Conservation (phyloP, 2,888 invertebrate genomes). For the Congeria kusceri region DNA sequence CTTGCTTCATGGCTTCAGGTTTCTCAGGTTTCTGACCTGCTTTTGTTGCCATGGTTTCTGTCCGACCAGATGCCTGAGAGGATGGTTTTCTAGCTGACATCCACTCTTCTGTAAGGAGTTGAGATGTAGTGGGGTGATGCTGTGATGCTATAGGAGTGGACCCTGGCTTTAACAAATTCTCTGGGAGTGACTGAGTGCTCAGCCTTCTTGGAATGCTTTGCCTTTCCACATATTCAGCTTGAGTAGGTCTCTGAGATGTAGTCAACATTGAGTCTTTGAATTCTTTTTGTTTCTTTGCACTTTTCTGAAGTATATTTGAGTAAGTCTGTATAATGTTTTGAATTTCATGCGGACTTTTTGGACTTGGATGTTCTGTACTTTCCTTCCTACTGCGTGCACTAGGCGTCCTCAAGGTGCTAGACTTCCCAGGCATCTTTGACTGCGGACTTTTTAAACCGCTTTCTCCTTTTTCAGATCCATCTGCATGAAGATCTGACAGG, state of each 20-base stretch:
- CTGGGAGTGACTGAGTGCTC: slow-evolving; percentile 48
- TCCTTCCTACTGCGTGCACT: slow-evolving; percentile 2
- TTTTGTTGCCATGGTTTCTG: too few species aligned
- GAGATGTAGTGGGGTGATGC: too few species aligned
- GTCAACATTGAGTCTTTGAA: slow-evolving; percentile 15
- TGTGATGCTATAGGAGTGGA: too few species aligned
- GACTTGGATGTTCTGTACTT: slow-evolving; percentile 16
- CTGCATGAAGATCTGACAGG: slow-evolving; percentile 35
- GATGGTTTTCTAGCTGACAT: too few species aligned
- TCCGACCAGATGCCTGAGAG: too few species aligned
- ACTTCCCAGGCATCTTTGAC: slow-evolving; percentile 2
- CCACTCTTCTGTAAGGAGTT: too few species aligned
- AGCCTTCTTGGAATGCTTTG: slow-evolving; percentile 29
- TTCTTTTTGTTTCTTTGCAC: slow-evolving; percentile 19
- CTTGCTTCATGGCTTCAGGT: too few species aligned
- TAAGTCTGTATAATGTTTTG: slow-evolving; percentile 49
- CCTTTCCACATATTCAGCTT: neutral
- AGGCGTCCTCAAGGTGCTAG: slow-evolving; percentile 12
- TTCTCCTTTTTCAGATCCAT: slow-evolving; percentile 46
- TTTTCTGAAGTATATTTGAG: slow-evolving; percentile 44
- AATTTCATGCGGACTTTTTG: slow-evolving; percentile 54
- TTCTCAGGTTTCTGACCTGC: too few species aligned
- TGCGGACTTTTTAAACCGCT: slow-evolving; percentile 22
- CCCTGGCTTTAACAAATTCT: neutral
- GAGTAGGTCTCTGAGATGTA: slow-evolving; percentile 40